Base-by-base conservation (phyloP, 2,113 vertebrate species). In the Python bivittatus region DNA sequence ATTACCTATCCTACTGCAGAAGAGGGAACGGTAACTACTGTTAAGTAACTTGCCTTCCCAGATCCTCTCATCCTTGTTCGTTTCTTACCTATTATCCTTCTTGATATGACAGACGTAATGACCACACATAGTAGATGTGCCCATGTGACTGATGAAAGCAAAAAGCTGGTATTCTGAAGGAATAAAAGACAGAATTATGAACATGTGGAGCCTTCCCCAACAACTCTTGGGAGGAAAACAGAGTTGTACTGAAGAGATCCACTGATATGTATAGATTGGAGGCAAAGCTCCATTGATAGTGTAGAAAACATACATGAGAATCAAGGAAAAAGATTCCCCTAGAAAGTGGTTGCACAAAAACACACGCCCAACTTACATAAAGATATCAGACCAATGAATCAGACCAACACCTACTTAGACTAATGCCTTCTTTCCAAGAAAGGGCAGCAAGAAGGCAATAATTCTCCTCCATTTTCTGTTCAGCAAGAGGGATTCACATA, bases 81-180 rank as follows among this genome's bases (percentile, higher is more conserved):
- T 33, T 57, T 68, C 95, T 93, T 94, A 99, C 99, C 99, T 98
- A 95, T 99, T 98, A 64, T 99, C 99, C 96, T 99, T 99, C 97
- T 99, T 99, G 98, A 99, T 99, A 97, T 99, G 99, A 97, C 99
- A 99, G 95, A 99, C 99, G 0, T 99, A 99, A 97, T 99, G 99
- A 91, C 99, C 99, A 57, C 99, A 99, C 99, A 99, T 99, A 87
- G 99, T 99, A 1, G 99, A 99, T 9, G 99, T 99, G 95, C 99
- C 99, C 99, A 99, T 99, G 98, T 99, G 99, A 96, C 99, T 99
- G 97, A 99, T 98, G 97, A 99, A 99, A 83, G 99, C 99, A 97
- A 99, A 99, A 89, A 99, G 98, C 97, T 99, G 99, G 92, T 99
- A 99, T 91, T 99, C 99, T 99, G 97, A 42, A 87, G 60, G 52